Base-by-base conservation (phyloP, 2,888 invertebrate species). In the Stenodera caucasica region DNA sequence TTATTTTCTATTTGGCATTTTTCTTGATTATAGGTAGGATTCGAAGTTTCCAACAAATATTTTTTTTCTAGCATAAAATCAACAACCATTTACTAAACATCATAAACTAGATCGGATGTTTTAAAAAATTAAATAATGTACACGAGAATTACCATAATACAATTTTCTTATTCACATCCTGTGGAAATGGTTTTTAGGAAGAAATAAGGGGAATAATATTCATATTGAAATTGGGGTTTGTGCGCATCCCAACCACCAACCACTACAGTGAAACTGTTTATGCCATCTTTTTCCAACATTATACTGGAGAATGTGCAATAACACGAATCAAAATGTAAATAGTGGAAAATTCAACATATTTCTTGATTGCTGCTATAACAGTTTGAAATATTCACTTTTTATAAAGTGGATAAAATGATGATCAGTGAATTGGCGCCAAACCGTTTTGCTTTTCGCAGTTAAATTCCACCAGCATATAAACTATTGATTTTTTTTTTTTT, bases 131-230 rank as follows among this genome's bases (percentile, higher is more conserved):
- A 58, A 62, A 57, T 60, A 60, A 62, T 58, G 52, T 56, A 40
- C 57, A 54, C 55, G 14, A 40, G 58, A 59, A 65, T 65, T 65
- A 58, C 49, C 55, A 55, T 63, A 60, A 65, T 55, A 57, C 54
- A 63, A 65, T 65, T 65, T 60, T 63, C 58, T 57, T 53, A 45
- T 49, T 58, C 58, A 33, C 56, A 49, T 58, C 57, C 32, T 49
- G 57, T 55, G 63, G 61, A 63, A 65, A 61, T 55, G 53, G 51
- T 60, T 51, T 51, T 49, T 26, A 4, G 26, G 26, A 26, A 5
- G 5, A 26, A 58, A 60, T 57, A 54, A 56, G 57, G 60, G 65
- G 63, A 65, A 61, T 65, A 58, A 65, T 63, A 58, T 65, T 65
- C 57, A 30, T 30, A 29, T 35, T 45, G 18, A 45, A 40, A 15